Evolutionary conservation across 2,797 vertebrate genomes (phyloP).

Genomic region (Naso thynnoides): DNA sequence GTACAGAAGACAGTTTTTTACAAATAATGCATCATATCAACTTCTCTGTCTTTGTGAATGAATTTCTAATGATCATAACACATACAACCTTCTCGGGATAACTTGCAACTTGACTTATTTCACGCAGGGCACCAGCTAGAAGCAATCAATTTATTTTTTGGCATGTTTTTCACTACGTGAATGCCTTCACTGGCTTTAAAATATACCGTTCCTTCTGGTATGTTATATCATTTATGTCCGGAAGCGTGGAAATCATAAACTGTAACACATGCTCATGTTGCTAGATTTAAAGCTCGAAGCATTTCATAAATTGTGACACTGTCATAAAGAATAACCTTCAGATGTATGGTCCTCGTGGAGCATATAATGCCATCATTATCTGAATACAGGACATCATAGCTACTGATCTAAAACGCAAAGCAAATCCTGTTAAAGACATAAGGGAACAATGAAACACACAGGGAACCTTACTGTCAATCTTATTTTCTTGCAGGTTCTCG

Average conservation of each 20-base stretch:
- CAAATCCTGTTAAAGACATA: not conserved
- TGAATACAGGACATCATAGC: not conserved
- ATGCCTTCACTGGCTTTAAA: no score
- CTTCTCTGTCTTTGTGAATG: not conserved
- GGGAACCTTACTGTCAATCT: constrained; percentile 8
- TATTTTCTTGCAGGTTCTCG: constrained; percentile 8
- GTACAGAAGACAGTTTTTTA: not conserved
- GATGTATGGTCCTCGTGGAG: not conserved
- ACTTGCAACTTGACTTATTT: not conserved
- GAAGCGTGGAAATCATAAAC: constrained; percentile 17
- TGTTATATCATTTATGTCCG: not conserved
- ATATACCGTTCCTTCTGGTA: constrained; percentile 20
- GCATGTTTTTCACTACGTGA: no score
- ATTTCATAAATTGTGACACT: not conserved
- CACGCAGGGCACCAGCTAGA: not conserved
- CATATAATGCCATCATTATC: constrained; percentile 2
- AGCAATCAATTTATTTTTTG: not conserved
- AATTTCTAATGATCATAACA: not conserved
- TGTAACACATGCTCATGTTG: constrained; percentile 11
- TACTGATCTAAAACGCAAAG: constrained; percentile 17
- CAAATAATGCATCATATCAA: not conserved
- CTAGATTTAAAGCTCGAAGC: not conserved
- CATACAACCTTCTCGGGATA: not conserved
- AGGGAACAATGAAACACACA: constrained; percentile 17
- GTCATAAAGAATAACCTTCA: constrained; percentile 17